phyloP scores from a whole-genome alignment of 2,113 vertebrate species.

The Leptosomus discolor region DNA sequence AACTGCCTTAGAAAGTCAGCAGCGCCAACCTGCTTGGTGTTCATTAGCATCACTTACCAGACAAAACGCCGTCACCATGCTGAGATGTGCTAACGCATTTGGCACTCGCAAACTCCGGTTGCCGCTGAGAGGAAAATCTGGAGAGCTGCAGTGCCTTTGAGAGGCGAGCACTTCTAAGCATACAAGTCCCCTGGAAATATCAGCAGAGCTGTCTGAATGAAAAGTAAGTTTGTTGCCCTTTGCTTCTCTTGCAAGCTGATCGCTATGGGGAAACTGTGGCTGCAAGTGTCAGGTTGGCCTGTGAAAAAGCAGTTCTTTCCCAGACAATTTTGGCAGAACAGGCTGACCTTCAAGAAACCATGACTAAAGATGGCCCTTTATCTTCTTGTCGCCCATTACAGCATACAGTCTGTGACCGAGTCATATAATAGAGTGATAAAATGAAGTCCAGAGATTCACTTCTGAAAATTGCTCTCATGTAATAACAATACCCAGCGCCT shows the following conservation, averaged over 20 bases:
- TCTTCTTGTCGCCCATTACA: neutral
- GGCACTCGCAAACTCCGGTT: neutral
- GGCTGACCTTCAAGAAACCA: neutral
- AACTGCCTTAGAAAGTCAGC: neutral
- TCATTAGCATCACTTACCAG: neutral
- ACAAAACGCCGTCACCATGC: neutral
- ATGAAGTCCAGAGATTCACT: neutral
- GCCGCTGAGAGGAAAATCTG: neutral
- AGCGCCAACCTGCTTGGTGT: neutral
- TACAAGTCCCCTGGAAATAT: neutral
- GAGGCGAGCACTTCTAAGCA: neutral
- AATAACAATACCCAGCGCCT: neutral
- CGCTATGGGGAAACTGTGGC: neutral
- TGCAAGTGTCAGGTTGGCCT: neutral
- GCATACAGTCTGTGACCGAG: neutral
- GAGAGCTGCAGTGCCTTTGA: neutral
- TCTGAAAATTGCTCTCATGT: neutral
- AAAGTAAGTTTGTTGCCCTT: neutral
- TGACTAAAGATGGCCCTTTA: neutral
- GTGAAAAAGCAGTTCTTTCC: neutral
- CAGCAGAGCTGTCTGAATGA: neutral
- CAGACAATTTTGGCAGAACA: neutral
- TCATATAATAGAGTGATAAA: neutral
- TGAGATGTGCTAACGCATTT: neutral
- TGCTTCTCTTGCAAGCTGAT: neutral